These are phyloP conservation scores for Peromyscus maniculatus DNA, from an alignment of 2,113 vertebrate species.

Conservation along the genomic window DNA sequence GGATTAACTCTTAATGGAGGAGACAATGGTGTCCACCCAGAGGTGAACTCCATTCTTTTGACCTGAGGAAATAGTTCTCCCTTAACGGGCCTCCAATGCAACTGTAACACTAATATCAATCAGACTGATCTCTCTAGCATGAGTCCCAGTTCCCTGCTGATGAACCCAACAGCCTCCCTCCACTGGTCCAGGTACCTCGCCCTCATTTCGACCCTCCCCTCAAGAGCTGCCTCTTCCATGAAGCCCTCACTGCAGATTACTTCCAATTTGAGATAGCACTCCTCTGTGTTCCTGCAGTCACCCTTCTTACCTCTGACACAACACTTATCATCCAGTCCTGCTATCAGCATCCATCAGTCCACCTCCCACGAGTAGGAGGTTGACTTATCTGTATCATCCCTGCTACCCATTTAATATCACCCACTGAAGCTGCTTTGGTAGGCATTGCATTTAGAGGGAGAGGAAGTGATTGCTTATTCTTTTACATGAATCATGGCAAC, in stretches of 20 bases:
- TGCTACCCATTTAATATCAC: background rate
- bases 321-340: background rate
- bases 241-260: background rate
- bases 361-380: no score
- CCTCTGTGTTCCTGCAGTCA: background rate
- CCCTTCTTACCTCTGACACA: background rate
- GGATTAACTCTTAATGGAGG: background rate
- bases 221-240: background rate
- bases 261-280: background rate
- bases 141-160: background rate
- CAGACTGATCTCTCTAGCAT: no score
- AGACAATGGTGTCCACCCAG: background rate
- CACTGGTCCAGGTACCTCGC: background rate
- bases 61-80: background rate
- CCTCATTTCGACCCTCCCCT: background rate
- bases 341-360: background rate
- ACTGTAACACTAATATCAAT: background rate
- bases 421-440: background rate
- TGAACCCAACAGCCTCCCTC: background rate
- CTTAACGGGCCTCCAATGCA: background rate
- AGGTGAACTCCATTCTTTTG: background rate
- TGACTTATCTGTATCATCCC: background rate
- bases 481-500: background rate
- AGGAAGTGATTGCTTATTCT: background rate
- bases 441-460: background rate